Conservation (phyloP, 2,888 invertebrate species). For the Tyria jacobaeae region DNA sequence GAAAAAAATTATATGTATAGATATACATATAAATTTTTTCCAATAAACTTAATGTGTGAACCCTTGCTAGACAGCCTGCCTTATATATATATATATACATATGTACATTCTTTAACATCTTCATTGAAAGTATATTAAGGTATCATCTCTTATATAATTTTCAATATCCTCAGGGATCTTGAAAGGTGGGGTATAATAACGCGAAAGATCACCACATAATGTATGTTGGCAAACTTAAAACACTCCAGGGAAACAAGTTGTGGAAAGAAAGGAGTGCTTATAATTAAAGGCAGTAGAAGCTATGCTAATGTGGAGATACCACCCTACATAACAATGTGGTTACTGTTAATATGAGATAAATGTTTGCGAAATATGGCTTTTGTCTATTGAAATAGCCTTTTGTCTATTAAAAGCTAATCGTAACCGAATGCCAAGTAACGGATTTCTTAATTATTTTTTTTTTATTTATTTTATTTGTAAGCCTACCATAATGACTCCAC, state of each 20-base stretch:
- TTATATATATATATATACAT: conserved; percentile 45
- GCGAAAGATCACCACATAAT: not conserved
- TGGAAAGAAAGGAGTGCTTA: conserved; percentile 8
- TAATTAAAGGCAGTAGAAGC: conserved; percentile 5
- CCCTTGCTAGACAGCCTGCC: conserved; percentile 14
- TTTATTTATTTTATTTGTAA: too few relatives aligned
- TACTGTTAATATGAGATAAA: not conserved
- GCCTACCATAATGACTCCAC: too few relatives aligned
- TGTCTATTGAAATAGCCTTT: too few relatives aligned
- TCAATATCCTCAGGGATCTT: conserved; percentile 17
- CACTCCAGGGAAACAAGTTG: conserved; percentile 1
- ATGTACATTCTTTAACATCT: conserved; percentile 38
- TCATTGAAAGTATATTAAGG: conserved; percentile 32
- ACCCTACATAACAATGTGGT: not conserved
- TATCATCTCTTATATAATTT: conserved; percentile 31
- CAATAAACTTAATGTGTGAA: too few relatives aligned
- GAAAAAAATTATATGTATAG: too few relatives aligned
- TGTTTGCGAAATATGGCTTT: not conserved
- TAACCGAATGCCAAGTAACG: too few relatives aligned
- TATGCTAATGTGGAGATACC: conserved; percentile 9
- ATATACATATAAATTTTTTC: too few relatives aligned
- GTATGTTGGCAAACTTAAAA: not conserved
- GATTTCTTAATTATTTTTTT: too few relatives aligned
- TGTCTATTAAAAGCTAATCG: too few relatives aligned
- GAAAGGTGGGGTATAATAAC: conserved; percentile 3